Percentiles rank a stretch among this genome's conserved stretches.
These are phyloP conservation scores for Invenusta paracnida DNA, from an alignment of 2,888 invertebrate genomes.

Conservation along the genomic window DNA sequence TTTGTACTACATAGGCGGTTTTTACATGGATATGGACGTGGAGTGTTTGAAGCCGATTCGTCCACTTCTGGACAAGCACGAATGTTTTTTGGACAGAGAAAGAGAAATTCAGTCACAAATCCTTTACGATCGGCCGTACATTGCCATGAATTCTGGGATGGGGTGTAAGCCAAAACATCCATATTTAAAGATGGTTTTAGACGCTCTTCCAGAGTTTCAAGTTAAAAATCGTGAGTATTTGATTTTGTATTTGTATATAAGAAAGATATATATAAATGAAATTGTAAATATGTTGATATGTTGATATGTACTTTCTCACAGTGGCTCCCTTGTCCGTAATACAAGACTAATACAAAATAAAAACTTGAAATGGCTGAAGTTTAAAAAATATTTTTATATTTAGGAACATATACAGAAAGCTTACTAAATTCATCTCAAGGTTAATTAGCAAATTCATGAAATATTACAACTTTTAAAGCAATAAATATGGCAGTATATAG, in stretches of 20 bases:
- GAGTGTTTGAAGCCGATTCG: conserved; percentile 7
- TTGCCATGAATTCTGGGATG: conserved; percentile 14
- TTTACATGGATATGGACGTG: conserved; percentile 33
- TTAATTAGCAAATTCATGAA: too few species aligned
- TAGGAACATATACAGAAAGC: too few species aligned
- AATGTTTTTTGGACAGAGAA: conserved; percentile 1
- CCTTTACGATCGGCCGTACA: not conserved
- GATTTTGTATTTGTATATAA: not conserved
- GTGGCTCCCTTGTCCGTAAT: too few species aligned
- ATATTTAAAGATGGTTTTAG: not conserved
- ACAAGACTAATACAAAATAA: too few species aligned
- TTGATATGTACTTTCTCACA: too few species aligned
- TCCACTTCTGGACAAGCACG: not conserved
- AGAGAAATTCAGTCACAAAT: conserved; percentile 11
- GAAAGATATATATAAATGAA: not conserved
- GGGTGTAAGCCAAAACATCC: conserved; percentile 25
- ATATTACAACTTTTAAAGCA: too few species aligned
- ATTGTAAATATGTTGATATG: too few species aligned
- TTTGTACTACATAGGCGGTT: conserved; percentile 9
- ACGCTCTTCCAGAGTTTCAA: not conserved
- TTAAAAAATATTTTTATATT: too few species aligned
- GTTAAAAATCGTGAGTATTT: not conserved
- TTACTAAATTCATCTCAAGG: too few species aligned
- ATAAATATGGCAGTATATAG: too few species aligned
- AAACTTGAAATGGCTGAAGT: too few species aligned